phyloP scores from a whole-genome alignment of 2,113 vertebrate genomes.

The Corydoras maculifer region DNA sequence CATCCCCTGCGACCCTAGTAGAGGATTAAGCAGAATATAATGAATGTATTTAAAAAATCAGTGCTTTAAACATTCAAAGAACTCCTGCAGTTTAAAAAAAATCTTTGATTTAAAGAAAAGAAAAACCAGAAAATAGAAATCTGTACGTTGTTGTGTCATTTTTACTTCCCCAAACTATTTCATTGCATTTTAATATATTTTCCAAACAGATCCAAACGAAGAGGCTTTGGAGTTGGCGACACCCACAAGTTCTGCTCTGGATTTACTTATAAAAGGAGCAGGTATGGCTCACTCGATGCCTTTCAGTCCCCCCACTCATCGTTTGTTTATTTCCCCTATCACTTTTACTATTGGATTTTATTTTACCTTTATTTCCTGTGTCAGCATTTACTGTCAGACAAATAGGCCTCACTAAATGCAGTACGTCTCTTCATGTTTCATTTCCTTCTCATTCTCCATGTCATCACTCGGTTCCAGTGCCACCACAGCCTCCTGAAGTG shows the following conservation, averaged over 20 bases:
- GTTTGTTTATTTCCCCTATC: not conserved
- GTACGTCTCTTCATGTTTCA: constrained; percentile 7
- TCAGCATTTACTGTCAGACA: no score
- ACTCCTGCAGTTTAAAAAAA: not conserved
- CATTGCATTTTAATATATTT: not conserved
- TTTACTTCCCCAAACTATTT: not conserved
- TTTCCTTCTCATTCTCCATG: constrained; percentile 28
- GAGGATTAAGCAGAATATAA: no score
- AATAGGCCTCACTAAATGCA: constrained; percentile 3
- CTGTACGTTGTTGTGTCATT: not conserved
- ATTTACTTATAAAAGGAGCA: constrained; percentile 87
- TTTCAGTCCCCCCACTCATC: not conserved
- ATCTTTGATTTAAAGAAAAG: not conserved
- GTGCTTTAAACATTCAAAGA: no score
- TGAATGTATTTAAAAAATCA: no score
- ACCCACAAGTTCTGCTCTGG: constrained; percentile 70
- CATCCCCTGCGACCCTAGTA: no score
- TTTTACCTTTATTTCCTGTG: not conserved
- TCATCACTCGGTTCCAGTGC: constrained; percentile 49
- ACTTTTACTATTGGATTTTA: not conserved
- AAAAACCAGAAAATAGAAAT: no score
- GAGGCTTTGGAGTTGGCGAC: constrained; percentile 77
- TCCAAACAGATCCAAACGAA: constrained; percentile 80
- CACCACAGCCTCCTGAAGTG: constrained; percentile 62
- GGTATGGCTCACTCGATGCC: constrained; percentile 58